These are phyloP conservation scores for Barypeithes pellucidus DNA, from an alignment of 2,888 invertebrate species.

Conservation along the genomic window DNA sequence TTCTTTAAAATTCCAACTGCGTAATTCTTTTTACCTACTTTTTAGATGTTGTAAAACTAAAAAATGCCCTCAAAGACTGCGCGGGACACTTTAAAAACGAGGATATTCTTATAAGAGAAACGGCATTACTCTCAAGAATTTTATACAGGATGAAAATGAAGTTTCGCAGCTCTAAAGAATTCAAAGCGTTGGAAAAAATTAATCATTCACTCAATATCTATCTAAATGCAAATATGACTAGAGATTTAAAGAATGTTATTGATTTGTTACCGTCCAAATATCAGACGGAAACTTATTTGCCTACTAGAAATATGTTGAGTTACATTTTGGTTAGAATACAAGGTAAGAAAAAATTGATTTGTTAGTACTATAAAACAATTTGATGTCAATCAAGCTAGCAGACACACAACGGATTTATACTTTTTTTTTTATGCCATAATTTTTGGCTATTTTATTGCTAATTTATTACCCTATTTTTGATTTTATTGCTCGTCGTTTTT, in stretches of 20 bases:
- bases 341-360: constrained; percentile 49
- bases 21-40: constrained; percentile 43
- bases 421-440: too few species aligned
- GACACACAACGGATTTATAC: too few species aligned
- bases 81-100: constrained; percentile 61
- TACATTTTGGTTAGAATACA: constrained; percentile 71
- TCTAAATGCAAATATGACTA: constrained; percentile 65
- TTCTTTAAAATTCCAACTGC: constrained; percentile 3
- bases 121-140: constrained; percentile 65
- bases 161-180: constrained; percentile 71
- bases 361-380: too few species aligned
- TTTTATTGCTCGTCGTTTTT: too few species aligned
- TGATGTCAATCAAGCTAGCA: too few species aligned
- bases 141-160: constrained; percentile 69
- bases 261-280: constrained; percentile 56
- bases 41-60: constrained; percentile 58
- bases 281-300: constrained; percentile 63
- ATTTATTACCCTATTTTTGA: too few species aligned
- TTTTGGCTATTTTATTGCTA: too few species aligned
- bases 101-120: constrained; percentile 67
- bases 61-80: constrained; percentile 57
- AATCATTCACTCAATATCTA: constrained; percentile 70
- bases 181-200: constrained; percentile 71
- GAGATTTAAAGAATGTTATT: constrained; percentile 60
- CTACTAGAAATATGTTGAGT: constrained; percentile 71